Base-by-base conservation (phyloP, 2,888 invertebrate genomes). In the Mallateleia sp. region DNA sequence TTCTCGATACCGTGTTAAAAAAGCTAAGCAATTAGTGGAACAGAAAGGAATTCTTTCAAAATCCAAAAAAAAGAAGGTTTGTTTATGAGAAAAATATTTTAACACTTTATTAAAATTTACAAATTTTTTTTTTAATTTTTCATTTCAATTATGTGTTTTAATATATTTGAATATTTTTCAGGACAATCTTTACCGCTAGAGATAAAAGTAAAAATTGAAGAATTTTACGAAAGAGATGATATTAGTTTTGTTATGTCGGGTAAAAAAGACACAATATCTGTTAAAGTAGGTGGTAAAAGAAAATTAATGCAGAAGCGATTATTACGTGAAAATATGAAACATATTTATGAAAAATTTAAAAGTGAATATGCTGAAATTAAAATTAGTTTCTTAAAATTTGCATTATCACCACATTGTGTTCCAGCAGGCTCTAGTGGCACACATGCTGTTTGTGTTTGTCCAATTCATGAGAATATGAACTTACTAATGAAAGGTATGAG, bases 361-460 rank as follows among this genome's bases (percentile, higher is more conserved):
- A 28, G 18, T 42, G 74, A 74, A 25, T 38, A 25, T 60, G 24
- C 3, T 7, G 60, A 74, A 24, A 22, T 74, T 8, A 5, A 42
- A 47, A 52, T 75, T 50, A 38, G 74, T 60, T 74, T 60, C 11
- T 58, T 60, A n/a, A 74, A 74, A 74, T 56, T 74, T 60, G 45
- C 28, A n/a, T 66, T 42, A 50, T 47, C 52, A n/a, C 11, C 1
- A n/a, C 24, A 62, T 24, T 75, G 62, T 54, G 64, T 75, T 20
- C 50, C 50, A 52, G 75, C 62, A 20, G 75, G 45, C 4, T 74
- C 74, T 5, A 50, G 74, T 47, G 74, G 58, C 18, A 74, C 60
- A 9, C 45, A 74, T 60, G 11, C 56, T 15, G 52, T 60, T 64
- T 75, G 75, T 25, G 62, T 62, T 50, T 75, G 62, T 18, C 75